Percentiles rank a stretch among this genome's conserved stretches.
Evolutionary conservation across 2,113 vertebrate species (phyloP).

Genomic region (Pipa parva): DNA sequence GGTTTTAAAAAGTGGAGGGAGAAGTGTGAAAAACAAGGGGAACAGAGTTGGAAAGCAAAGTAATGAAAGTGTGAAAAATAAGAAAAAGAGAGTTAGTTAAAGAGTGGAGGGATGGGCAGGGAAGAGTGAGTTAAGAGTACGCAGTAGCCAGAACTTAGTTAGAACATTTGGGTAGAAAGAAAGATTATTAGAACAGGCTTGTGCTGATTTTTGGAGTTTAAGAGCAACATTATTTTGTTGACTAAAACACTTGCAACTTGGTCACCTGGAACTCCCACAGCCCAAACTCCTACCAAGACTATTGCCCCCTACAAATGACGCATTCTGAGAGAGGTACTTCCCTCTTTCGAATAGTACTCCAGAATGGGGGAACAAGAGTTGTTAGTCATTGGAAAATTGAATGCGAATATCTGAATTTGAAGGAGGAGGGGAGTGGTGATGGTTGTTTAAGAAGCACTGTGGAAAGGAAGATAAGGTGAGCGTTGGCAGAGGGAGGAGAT

Average conservation of each 20-base stretch:
- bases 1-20: not conserved
- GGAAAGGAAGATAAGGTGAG: conserved; percentile 28
- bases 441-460: conserved; percentile 12
- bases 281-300: not conserved
- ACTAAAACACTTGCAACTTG: not conserved
- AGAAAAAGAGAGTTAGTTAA: no score
- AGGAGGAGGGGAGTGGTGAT: conserved; percentile 17
- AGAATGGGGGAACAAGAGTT: no score
- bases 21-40: not conserved
- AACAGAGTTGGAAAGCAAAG: not conserved
- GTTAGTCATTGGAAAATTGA: not conserved
- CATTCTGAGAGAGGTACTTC: not conserved
- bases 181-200: not conserved
- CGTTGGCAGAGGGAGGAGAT: conserved; percentile 25
- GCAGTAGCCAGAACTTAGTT: no score
- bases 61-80: not conserved
- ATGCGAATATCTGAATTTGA: not conserved
- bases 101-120: no score
- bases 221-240: not conserved
- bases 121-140: no score
- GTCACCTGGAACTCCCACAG: not conserved
- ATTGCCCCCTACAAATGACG: conserved; percentile 7
- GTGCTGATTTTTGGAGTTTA: not conserved
- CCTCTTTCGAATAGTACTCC: not conserved
- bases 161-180: not conserved